Evolutionary conservation across 2,797 vertebrate species (phyloP).

Genomic region (Tapirus indicus): DNA sequence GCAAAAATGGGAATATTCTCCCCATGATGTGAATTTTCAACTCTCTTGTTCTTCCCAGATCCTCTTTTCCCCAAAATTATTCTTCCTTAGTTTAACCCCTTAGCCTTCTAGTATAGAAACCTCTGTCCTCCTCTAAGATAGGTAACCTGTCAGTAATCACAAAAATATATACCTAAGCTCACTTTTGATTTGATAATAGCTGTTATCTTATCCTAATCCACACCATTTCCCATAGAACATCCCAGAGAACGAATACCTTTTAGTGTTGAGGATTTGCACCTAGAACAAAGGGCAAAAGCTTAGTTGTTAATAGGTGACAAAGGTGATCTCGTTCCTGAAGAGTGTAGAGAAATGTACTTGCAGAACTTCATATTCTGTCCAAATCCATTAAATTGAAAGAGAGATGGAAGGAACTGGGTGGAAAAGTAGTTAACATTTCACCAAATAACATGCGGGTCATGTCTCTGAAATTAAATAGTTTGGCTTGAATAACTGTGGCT

Average conservation of each 20-base stretch:
- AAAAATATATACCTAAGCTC: not conserved
- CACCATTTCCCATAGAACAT: not conserved
- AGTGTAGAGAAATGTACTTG: not conserved
- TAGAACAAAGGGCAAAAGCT: conserved; percentile 8
- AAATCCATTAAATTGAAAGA: conserved; percentile 54
- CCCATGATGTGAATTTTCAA: conserved; percentile 18
- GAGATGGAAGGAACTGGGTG: not conserved
- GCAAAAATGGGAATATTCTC: not conserved
- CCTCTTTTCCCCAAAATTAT: not conserved
- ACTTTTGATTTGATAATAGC: not conserved
- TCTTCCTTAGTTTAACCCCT: not conserved
- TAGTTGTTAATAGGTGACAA: conserved; percentile 22
- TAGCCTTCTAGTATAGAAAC: not conserved
- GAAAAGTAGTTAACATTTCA: conserved; percentile 55
- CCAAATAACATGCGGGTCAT: conserved; percentile 28
- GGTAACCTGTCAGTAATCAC: not conserved
- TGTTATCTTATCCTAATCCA: conserved; percentile 1
- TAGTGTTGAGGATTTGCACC: not conserved
- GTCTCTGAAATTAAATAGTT: conserved; percentile 62
- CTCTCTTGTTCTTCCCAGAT: not conserved
- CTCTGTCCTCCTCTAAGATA: not conserved
- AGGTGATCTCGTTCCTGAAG: conserved; percentile 26
- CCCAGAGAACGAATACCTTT: not conserved
- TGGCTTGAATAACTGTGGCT: conserved; percentile 39
- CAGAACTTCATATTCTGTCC: conserved; percentile 48